Evolutionary conservation across 2,888 invertebrate genomes (phyloP), one percentile per base, ranked within the genome.

Genomic region (Megalurothrips usitatus): DNA sequence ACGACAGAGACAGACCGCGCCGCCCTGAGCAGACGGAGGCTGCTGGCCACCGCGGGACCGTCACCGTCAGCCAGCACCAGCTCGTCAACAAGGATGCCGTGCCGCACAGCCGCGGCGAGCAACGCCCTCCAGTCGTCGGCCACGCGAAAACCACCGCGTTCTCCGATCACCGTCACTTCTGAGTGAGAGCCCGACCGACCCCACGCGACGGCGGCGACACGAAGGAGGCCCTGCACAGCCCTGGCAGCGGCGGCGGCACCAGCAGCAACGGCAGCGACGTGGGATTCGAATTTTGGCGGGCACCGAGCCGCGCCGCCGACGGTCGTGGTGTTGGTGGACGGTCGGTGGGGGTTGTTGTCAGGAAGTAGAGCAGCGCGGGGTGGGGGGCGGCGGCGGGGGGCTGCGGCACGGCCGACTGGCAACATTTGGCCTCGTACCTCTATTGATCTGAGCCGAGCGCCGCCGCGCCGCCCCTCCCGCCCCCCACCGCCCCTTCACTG

Each of bases 381-480:
- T 80, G 1, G 26, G 12, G 49, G 78, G 17, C 47, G 81, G 84
- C 84, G 84, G 83, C 84, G 84, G 85, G 85, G 85, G 87, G 86
- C 86, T 88, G 88, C 86, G 86, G 86, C 12, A 10, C 58, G 19
- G 58, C 58, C 17, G 58, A 43, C 19, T 19, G 52, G 52, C 52
- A 52, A 52, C 52, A 52, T 52, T 23, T 23, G 68, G 68, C 80
- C 80, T 80, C 80, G 75, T 78, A 68, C 80, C 75, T 75, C 48
- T 58, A 49, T 58, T 78, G 78, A 75, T 48, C 80, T 6, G 34
- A 58, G n/a, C 68, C 68, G 23, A 1, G 26, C 68, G 23, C 47
- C 43, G 80, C 2, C n/a, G 11, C 58, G 58, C 14, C 58, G 11
- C 58, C 58, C 58, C 58, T 17, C 6, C 49, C n/a, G 58, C 79